Percentiles rank a stretch among this genome's conserved stretches.
Evolutionary conservation across 1,140 invertebrate species (phyloP).

Genomic region (Colletes latitarsis): DNA sequence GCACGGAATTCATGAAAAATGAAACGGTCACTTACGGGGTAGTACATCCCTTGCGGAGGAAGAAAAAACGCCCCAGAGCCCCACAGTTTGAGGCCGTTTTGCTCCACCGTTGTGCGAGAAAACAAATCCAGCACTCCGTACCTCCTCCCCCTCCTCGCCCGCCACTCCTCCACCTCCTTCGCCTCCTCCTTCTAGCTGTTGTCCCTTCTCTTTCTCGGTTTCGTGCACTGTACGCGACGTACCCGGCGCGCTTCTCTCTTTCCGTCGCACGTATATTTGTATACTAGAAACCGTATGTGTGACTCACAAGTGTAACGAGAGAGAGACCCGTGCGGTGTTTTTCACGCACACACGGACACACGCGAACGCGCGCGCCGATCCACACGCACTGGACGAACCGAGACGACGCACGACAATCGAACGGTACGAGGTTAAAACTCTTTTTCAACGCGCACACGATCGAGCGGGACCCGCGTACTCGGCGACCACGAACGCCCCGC

Average conservation of each 20-base stretch:
- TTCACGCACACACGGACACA: conserved; percentile 37
- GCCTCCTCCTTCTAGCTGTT: conserved; percentile 31
- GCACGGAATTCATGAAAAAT: conserved; percentile 20
- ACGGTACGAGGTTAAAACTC: conserved; percentile 35
- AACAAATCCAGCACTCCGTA: conserved; percentile 70
- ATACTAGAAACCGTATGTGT: background rate
- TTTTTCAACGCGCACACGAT: conserved; percentile 33
- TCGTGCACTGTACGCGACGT: conserved; percentile 39
- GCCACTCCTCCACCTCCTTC: conserved; percentile 47
- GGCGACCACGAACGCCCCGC: conserved; percentile 24
- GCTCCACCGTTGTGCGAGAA: conserved; percentile 78
- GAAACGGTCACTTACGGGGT: conserved; percentile 88
- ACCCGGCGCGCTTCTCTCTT: conserved; percentile 26
- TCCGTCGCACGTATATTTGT: conserved; percentile 34
- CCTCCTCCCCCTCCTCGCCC: conserved; percentile 53
- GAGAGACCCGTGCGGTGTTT: conserved; percentile 25
- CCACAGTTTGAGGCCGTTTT: conserved; percentile 95
- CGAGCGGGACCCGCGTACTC: conserved; percentile 33
- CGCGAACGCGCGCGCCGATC: conserved; percentile 40
- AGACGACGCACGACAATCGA: conserved; percentile 54
- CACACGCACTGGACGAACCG: conserved; percentile 46
- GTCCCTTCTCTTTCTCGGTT: conserved; percentile 23
- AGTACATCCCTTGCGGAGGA: conserved; percentile 96
- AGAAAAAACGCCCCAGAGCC: conserved; percentile 95
- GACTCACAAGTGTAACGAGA: conserved; percentile 29